Percentiles rank a stretch among this genome's conserved stretches.
These are phyloP conservation scores for Stomatorhinus walkeri DNA, from an alignment of 2,797 vertebrate genomes.

Conservation along the genomic window DNA sequence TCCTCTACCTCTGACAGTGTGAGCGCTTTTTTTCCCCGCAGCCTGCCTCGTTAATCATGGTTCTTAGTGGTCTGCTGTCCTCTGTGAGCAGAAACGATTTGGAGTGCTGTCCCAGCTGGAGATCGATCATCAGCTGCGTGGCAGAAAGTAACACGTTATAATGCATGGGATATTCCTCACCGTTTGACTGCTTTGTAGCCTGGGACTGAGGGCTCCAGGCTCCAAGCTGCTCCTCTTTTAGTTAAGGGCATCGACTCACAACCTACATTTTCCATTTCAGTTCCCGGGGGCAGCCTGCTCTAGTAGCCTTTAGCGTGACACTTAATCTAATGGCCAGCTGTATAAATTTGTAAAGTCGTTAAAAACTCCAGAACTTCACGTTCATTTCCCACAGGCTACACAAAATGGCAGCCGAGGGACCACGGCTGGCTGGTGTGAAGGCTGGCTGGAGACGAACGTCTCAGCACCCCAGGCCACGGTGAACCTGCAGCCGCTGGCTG, in stretches of 20 bases:
- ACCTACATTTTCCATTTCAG: not conserved
- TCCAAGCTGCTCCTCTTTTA: not conserved
- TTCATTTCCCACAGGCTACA: conserved; percentile 28
- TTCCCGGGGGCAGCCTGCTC: not conserved
- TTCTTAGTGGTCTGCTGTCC: not conserved
- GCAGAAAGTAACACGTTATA: not conserved
- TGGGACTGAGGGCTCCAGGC: not conserved
- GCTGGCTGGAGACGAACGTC: conserved; percentile 37
- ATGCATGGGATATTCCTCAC: not conserved
- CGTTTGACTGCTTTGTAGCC: not conserved
- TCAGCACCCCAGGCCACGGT: conserved; percentile 52
- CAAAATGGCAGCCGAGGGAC: conserved; percentile 39
- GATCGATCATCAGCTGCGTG: not conserved
- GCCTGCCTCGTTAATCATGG: not conserved
- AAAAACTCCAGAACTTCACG: not conserved
- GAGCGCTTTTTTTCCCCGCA: not conserved
- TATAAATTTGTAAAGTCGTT: not conserved
- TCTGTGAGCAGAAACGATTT: not conserved
- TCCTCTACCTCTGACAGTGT: no score
- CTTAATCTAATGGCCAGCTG: not conserved
- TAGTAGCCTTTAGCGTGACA: not conserved
- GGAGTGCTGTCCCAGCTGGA: not conserved
- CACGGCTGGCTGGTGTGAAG: conserved; percentile 8
- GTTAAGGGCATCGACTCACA: not conserved
- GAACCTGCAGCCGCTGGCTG: conserved; percentile 26